Percentiles rank a stretch among this genome's conserved stretches.
These are phyloP conservation scores for Phalanger gymnotis DNA, from an alignment of 2,797 vertebrate species.

Conservation along the genomic window DNA sequence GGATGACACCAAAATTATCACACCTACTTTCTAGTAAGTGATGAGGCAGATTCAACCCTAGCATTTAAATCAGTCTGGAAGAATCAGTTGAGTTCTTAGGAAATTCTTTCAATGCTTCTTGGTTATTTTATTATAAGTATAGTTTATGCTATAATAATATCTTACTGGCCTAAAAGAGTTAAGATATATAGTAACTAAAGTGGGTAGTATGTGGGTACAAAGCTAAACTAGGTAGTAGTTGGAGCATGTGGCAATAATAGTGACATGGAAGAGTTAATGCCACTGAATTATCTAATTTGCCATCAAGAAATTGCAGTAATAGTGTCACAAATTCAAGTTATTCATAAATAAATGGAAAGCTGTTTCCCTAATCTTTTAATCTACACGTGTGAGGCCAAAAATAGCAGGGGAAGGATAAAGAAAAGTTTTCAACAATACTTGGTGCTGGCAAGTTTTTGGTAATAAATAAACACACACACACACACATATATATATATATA, in stretches of 20 bases:
- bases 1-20: not conserved
- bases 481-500: not conserved
- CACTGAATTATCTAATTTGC: not conserved
- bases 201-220: not conserved
- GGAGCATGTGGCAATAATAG: not conserved
- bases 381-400: constrained; percentile 54
- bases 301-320: not conserved
- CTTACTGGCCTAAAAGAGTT: constrained; percentile 21
- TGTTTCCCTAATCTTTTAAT: not conserved
- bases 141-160: not conserved
- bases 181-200: not conserved
- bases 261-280: constrained; percentile 9
- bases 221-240: not conserved
- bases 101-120: constrained; percentile 32
- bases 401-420: constrained; percentile 44
- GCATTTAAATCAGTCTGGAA: constrained; percentile 18
- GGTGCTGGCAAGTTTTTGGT: constrained; percentile 60
- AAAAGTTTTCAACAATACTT: constrained; percentile 46
- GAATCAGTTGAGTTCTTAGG: not conserved
- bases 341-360: constrained; percentile 20
- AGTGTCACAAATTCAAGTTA: constrained; percentile 47
- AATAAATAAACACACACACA: not conserved
- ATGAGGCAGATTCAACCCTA: not conserved
- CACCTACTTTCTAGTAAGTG: not conserved
- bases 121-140: constrained; percentile 11